Evolutionary conservation across 2,113 vertebrate species (phyloP), one percentile per base, ranked within the genome.

Genomic region (Cichladusa arquata): DNA sequence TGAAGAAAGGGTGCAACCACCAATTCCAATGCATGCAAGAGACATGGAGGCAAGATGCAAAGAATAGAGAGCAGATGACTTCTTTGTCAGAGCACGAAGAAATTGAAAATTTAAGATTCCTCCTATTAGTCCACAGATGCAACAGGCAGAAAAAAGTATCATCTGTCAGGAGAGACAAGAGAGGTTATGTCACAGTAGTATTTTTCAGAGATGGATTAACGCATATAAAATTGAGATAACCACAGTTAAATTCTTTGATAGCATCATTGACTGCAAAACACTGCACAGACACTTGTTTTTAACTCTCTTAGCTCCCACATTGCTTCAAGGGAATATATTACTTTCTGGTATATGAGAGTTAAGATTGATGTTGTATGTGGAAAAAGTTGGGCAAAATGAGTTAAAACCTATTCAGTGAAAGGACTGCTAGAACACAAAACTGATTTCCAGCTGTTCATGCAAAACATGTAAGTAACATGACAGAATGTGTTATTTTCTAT

Each of bases 41-140:
- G 99, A 99, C 99, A 99, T 99, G 96, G 99, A 99, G 48, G 99
- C 98, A 44, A 99, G 96, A 64, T 99, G 99, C 73, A 99, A 97
- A 3, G 99, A 98, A 62, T 98, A 98, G 90, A 98, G 97, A 29
- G 98, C 89, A 56, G 99, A 98, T 0, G 98, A 98, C 84, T 98
- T 98, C 97, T 99, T 99, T 66, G 98, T 98, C 87, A 99, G 98
- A 25, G 99, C 99, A 65, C 99, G 98, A 72, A 99, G 99, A 97
- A 99, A 99, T 97, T 99, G 99, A 96, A 99, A 99, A 97, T 99
- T 99, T 96, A 99, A 97, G 98, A 99, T 99, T 87, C 99, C 99
- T 56, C 98, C 99, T 24, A 99, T 99, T 92, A 99, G 98, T 82
- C 99, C 99, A 64, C 99, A 99, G 97, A 99, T 99, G 96, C 99